A percentile compares a stretch with the other conserved stretches of the same genome.
phyloP scores from a whole-genome alignment of 2,888 invertebrate genomes.

The Lepas anatifera region DNA sequence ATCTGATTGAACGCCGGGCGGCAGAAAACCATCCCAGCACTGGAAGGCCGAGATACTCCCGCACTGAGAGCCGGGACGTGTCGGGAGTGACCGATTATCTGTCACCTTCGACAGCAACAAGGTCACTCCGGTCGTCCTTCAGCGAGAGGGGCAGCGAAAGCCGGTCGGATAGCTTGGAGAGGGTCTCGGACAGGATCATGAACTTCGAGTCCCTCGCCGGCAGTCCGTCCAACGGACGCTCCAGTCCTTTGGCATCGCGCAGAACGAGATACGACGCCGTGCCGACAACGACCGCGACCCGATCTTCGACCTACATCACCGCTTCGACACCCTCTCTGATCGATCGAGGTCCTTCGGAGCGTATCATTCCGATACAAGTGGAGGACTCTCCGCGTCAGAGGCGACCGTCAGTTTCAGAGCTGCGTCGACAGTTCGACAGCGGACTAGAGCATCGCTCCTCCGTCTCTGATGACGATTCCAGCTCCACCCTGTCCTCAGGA shows the following conservation, averaged over 20 bases:
- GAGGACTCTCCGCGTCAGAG: neutral
- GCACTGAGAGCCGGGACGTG: constrained; percentile 2
- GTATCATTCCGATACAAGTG: neutral
- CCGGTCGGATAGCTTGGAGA: neutral
- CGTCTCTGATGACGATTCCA: neutral
- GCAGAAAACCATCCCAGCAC: neutral
- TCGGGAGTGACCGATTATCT: neutral
- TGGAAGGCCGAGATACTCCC: neutral
- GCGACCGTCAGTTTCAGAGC: neutral
- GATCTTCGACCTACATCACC: neutral
- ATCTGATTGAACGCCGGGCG: neutral
- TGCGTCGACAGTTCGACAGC: neutral
- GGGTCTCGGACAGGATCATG: neutral
- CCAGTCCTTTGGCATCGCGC: neutral
- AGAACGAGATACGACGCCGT: neutral
- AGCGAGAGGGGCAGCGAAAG: neutral
- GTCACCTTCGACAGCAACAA: neutral
- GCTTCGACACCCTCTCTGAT: neutral
- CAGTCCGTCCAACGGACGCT: too few species aligned
- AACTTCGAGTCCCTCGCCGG: neutral
- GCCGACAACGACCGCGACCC: neutral
- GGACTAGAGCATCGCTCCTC: too few species aligned
- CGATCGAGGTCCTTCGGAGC: too few species aligned
- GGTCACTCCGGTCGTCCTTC: neutral
- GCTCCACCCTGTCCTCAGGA: neutral